Base-by-base conservation (phyloP, 92 coral and sea anemone species). In the Meandrina meandrites region DNA sequence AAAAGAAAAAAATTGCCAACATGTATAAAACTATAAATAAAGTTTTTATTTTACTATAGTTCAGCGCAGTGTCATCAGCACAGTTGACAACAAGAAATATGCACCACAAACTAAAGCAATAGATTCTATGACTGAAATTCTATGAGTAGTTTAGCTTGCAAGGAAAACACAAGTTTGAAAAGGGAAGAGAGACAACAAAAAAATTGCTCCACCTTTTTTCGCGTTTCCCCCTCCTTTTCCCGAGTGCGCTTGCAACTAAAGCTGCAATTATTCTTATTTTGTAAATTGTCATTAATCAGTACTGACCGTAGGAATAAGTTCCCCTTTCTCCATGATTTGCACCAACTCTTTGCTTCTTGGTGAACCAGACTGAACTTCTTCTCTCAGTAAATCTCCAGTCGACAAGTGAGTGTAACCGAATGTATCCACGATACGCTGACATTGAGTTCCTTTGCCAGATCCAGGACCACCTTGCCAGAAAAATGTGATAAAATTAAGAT, bases 401-500 rank as follows among this genome's bases (percentile, higher is more conserved):
- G 99, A 97, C 75, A 97, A 76, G 71, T 97, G 99, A 24, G 97
- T 95, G 86, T 93, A 97, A 57, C 90, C 88, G 76, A 92, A 97
- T 90, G 85, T 88, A 31, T 95, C 98, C 24, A 95, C 98, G 57
- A 97, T 92, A 78, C 94, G 94, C 16, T 93, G 87, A 79, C 99
- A 97, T 76, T 97, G 99, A 0, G 99, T 97, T n/a, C 99, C 99
- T 86, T 97, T 97, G 45, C 99, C 99, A 14, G 96, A 95, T 22
- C 99, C 99, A 24, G 98, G 99, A 10, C 99, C 99, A 45, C 99
- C 99, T 97, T 42, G n/a, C 4, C 45, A 72, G 42, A 70, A 73
- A 53, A 37, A n/a, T n/a, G n/a, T n/a, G 4, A 34, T 21, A 54
- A 34, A 27, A 71, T 22, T 58, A 57, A 62, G 42, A 17, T 9